Evolutionary conservation across 2,113 vertebrate species (phyloP).

Genomic region (Pterocles orientalis): DNA sequence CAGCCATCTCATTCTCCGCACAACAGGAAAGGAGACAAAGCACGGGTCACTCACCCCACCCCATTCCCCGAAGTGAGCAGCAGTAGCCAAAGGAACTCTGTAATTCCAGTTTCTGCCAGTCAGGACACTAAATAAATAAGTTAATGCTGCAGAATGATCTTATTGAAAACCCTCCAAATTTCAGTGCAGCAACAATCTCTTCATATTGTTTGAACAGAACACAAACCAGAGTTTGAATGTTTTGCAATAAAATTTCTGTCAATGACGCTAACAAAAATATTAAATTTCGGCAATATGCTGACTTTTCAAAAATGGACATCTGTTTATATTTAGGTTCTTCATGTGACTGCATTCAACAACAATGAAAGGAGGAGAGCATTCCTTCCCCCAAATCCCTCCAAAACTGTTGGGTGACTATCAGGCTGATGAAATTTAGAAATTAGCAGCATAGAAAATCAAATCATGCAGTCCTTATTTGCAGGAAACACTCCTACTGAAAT

Average conservation of each 20-base stretch:
- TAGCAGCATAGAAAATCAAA: neutral
- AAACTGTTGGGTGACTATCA: neutral
- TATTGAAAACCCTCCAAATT: constrained; percentile 11
- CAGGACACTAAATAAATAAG: neutral
- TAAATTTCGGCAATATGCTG: constrained; percentile 23
- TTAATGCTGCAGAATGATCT: neutral
- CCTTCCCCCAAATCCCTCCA: neutral
- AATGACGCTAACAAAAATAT: constrained; percentile 12
- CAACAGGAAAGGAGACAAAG: neutral
- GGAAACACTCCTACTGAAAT: neutral
- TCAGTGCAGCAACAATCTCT: neutral
- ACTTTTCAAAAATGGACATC: constrained; percentile 44
- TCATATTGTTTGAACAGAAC: constrained; percentile 2
- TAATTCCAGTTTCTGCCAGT: constrained; percentile 11
- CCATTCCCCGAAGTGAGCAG: neutral
- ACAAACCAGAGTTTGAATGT: constrained; percentile 37
- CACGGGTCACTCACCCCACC: neutral
- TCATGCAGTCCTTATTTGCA: rapidly evolving
- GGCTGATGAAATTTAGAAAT: neutral
- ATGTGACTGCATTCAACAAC: constrained; percentile 7
- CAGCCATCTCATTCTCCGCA: neutral
- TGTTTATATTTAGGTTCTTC: constrained; percentile 65
- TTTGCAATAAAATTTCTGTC: constrained; percentile 21
- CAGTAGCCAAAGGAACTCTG: constrained; percentile 37
- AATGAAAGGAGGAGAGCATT: neutral